Base-by-base conservation (phyloP, 1,140 invertebrate species). In the Dendrolimus punctatus region DNA sequence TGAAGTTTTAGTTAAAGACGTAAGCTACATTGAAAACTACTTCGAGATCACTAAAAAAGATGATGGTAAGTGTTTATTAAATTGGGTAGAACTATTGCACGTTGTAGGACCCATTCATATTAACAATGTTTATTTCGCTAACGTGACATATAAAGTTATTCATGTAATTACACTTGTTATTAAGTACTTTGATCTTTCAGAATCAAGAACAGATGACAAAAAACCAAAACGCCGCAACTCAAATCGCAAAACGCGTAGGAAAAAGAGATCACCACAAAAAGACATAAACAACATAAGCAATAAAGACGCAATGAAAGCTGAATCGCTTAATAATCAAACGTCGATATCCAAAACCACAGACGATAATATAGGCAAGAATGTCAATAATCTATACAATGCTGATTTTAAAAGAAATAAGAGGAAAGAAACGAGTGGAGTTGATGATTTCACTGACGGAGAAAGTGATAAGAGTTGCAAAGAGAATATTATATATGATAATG, bases 11-110 rank as follows among this genome's bases (percentile, higher is more conserved):
- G 75, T 77, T 0, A 80, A 78, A 42, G 69, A 76, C 23, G 76
- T 69, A 49, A 79, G 71, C 46, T 85, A 85, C 53, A 76, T 85
- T 2, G 81, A 85, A 46, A 78, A 68, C 57, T 81, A 74, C 51
- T 76, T 83, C 5, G 76, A 81, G 57, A 61, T 80, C 5, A 73
- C 72, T 36, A 73, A 58, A 10, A 64, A 62, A n/a, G 71, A 68
- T 9, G 72, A 72, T 62, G 60, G 68, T 69, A 51, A 61, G 44
- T 51, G 7, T 48, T 43, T 47, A 51, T 47, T 3, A 23, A 23
- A 23, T 23, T 23, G 23, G 23, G 23, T 23, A 23, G 23, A 3
- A 23, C 23, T 23, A 23, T 23, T 23, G 23, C 23, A 23, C 23
- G 1, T 23, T 23, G 23, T 23, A 23, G 23, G 23, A 23, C 1